Percentiles rank a stretch among this genome's conserved stretches.
These are phyloP conservation scores for Eilema caniola DNA, from an alignment of 2,888 invertebrate genomes.

Conservation along the genomic window DNA sequence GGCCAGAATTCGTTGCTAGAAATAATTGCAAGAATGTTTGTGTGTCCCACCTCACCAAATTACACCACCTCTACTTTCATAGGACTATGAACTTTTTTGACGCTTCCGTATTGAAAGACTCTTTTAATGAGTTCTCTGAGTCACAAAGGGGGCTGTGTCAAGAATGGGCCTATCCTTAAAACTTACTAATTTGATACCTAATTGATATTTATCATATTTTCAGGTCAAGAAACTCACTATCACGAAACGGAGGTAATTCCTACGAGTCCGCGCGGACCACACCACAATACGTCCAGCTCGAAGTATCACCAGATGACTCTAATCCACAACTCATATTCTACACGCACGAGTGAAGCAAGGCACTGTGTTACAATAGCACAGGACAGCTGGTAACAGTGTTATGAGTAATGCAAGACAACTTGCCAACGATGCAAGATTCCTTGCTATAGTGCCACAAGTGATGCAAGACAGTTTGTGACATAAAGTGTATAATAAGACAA, in stretches of 20 bases:
- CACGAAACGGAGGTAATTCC: conserved; percentile 72
- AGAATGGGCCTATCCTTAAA: no score
- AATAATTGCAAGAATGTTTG: no score
- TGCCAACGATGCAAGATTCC: conserved; percentile 21
- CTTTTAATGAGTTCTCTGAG: no score
- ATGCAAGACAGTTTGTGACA: conserved; percentile 27
- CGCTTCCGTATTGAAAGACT: no score
- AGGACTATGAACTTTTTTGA: no score
- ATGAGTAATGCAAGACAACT: conserved; percentile 19
- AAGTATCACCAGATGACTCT: conserved; percentile 86
- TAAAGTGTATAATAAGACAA: conserved; percentile 23
- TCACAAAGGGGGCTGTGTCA: no score
- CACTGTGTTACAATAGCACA: conserved; percentile 15
- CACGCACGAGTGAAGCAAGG: conserved; percentile 87
- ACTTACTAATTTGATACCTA: no score
- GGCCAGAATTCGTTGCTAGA: no score
- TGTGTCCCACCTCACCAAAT: no score
- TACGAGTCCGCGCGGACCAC: conserved; percentile 84
- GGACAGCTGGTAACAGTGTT: conserved; percentile 20
- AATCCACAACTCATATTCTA: conserved; percentile 95
- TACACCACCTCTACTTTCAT: no score
- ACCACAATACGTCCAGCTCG: conserved; percentile 81
- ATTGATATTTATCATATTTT: conserved; percentile 24
- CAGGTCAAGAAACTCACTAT: conserved; percentile 85
- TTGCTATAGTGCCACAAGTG: conserved; percentile 17